Base-by-base conservation (phyloP, 2,797 vertebrate genomes). In the Percopsis omiscomaycus region DNA sequence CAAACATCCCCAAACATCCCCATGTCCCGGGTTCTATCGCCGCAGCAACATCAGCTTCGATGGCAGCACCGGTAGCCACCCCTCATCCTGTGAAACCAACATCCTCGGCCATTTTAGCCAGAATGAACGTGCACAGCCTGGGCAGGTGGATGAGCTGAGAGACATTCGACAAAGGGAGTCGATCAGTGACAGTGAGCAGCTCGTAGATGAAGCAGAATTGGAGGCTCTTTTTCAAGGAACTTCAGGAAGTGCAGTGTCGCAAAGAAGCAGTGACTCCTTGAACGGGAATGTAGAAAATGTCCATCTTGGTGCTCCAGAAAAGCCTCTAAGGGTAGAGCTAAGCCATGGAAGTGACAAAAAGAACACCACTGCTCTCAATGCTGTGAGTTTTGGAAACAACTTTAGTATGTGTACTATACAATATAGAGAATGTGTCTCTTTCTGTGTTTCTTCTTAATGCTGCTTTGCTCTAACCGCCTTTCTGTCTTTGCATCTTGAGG, bases 361-460 rank as follows among this genome's bases (percentile, higher is more conserved):
- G 78, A 94, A 92, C 74, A 92, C 92, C 49, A 92, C 92, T 6
- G 92, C 94, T 73, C 94, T 98, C 37, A 96, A 93, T 85, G 92
- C 92, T 77, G 98, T 99, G 87, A 98, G 98, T 94, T 3, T 61
- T 69, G 67, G 27, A 46, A 16, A 32, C 14, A 4, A 37, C 3
- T 10, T 9, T 11, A 32, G 45, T 46, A 45, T 54, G 52, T 11
- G 6, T 15, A 49, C 0, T n/a, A 1, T 1, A n/a, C 15, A 56
- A 50, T n/a, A 29, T 37, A 3, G 9, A 42, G 37, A 42, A 42
- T 6, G 4, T 54, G 15, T 61, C 11, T 37, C 49, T 29, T 22
- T 2, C 62, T 8, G 1, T 15, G 37, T 50, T 4, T 13, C 15
- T 64, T 64, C 5, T 51, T 3, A 45, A 53, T 9, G 15, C 1